Evolutionary conservation across 2,888 invertebrate genomes (phyloP).

Genomic region (Herminia tarsipennalis): DNA sequence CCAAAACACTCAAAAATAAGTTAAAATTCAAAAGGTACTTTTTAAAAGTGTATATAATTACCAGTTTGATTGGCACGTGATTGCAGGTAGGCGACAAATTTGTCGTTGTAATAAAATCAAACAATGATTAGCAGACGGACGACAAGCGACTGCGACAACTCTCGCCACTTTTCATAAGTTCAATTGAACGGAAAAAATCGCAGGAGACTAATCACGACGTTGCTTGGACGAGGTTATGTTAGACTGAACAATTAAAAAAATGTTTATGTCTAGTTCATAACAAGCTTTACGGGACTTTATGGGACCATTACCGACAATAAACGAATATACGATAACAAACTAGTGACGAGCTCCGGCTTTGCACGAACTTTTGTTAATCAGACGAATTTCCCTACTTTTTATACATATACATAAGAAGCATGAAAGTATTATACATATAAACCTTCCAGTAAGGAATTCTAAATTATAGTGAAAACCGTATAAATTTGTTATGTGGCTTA

Average conservation of each 20-base stretch:
- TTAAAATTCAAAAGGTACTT: not conserved
- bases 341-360: no score
- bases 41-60: slow-evolving; percentile 1
- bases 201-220: slow-evolving; percentile 74
- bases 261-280: no score
- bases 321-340: no score
- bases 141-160: slow-evolving; percentile 37
- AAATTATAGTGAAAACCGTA: no score
- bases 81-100: slow-evolving; percentile 29
- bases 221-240: slow-evolving; percentile 53
- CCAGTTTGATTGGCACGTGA: slow-evolving; percentile 8
- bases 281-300: not conserved
- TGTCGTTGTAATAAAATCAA: slow-evolving; percentile 73
- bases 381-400: no score
- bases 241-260: slow-evolving; percentile 7
- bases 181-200: slow-evolving; percentile 81
- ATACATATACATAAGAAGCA: no score
- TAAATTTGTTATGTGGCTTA: no score
- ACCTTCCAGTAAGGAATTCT: no score
- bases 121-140: slow-evolving; percentile 69
- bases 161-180: slow-evolving; percentile 75
- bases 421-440: no score
- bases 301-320: no score
- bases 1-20: not conserved
- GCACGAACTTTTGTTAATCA: no score